Percentiles rank a stretch among this genome's conserved stretches.
These are phyloP conservation scores for Oceanodroma tethys DNA, from an alignment of 2,113 vertebrate species.

Conservation along the genomic window DNA sequence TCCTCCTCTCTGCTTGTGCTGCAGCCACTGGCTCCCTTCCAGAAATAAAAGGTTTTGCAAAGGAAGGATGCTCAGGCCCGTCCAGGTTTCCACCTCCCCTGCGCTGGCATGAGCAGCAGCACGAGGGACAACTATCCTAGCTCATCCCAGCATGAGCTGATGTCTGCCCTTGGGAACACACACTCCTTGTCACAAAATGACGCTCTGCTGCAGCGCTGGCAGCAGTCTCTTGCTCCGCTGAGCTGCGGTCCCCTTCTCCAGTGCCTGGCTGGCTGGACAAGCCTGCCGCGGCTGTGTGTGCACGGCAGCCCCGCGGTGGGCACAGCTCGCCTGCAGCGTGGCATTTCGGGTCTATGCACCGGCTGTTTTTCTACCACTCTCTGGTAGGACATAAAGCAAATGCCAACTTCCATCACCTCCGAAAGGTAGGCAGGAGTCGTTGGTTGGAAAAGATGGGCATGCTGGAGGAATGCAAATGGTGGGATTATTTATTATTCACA, in stretches of 20 bases:
- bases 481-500: not conserved
- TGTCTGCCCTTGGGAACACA: not conserved
- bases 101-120: not conserved
- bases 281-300: not conserved
- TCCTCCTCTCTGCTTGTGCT: not conserved
- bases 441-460: not conserved
- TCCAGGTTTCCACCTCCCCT: not conserved
- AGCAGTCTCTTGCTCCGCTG: not conserved
- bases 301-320: not conserved
- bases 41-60: not conserved
- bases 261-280: not conserved
- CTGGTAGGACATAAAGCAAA: not conserved
- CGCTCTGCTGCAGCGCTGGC: not conserved
- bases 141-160: not conserved
- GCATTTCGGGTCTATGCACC: not conserved
- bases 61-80: not conserved
- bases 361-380: not conserved
- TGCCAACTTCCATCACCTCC: not conserved
- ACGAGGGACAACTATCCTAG: not conserved
- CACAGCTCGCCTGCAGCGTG: accelerated
- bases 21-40: not conserved
- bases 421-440: not conserved
- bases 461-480: not conserved
- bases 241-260: not conserved
- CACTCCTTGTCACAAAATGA: not conserved